phyloP scores from a whole-genome alignment of 2,797 vertebrate genomes.

The Sebastiscus albofasciatus region DNA sequence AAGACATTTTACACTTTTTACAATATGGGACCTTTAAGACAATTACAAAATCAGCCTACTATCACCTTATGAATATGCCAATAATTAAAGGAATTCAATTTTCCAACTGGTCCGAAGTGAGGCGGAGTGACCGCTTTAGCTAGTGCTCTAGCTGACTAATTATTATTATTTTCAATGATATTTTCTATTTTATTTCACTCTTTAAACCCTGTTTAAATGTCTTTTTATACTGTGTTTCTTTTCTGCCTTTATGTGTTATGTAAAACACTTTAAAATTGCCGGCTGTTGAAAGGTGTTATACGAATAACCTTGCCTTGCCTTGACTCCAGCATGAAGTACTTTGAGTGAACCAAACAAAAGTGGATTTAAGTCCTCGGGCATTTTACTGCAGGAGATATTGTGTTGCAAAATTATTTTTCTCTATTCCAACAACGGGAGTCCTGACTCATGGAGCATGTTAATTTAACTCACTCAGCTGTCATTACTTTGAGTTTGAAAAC shows the following conservation, averaged over 20 bases:
- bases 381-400: slow-evolving; percentile 30
- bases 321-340: slow-evolving; percentile 4
- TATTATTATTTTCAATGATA: background rate
- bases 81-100: background rate
- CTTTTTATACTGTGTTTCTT: background rate
- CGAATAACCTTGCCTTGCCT: background rate
- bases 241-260: background rate
- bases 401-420: slow-evolving; percentile 50
- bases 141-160: background rate
- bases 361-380: slow-evolving; percentile 39
- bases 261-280: background rate
- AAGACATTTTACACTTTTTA: no score
- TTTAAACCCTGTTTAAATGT: background rate
- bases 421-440: slow-evolving; percentile 22
- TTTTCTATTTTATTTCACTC: background rate
- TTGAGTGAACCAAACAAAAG: slow-evolving; percentile 42
- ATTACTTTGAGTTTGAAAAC: slow-evolving; percentile 22
- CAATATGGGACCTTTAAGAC: no score
- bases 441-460: slow-evolving; percentile 37
- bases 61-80: no score
- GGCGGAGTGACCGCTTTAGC: no score
- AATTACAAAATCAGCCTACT: no score
- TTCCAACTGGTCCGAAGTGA: background rate
- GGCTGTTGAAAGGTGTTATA: background rate
- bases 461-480: slow-evolving; percentile 40